Evolutionary conservation across 2,797 vertebrate genomes (phyloP), one percentile per base, ranked within the genome.

Genomic region (Arrhamphus sclerolepis): DNA sequence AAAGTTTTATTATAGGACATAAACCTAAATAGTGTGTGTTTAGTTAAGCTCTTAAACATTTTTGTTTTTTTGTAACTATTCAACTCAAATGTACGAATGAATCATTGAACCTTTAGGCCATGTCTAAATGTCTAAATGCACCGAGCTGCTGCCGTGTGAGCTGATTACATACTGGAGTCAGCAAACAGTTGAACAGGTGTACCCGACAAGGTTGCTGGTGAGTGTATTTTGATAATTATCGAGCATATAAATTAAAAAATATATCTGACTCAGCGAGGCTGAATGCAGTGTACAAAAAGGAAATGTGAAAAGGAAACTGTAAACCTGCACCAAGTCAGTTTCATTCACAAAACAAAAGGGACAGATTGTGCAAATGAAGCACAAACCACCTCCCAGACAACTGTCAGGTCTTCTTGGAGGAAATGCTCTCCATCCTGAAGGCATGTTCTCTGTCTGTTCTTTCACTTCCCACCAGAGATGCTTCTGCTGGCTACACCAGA

Each of bases 401-500:
- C 70, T 19, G 22, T 60, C 42, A 51, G 61, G 58, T 63, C 46
- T 50, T 64, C 22, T 16, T 40, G 21, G 34, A 82, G 75, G 75
- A 80, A 62, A 73, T 62, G 53, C 53, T 70, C 67, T 84, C 65
- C 54, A 41, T 56, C 61, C 34, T 64, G 41, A 85, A 83, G 84
- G 81, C 72, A 65, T 56, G 4, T 58, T 62, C 57, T 58, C 70
- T 65, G 51, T 67, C 39, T 43, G 48, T 78, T 47, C 18, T 47
- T 13, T 42, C 9, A 2, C 24, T 26, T 26, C 24, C 24, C 24
- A 26, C 24, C 43, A 13, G 28, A 62, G 48, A 28, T 4, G 56
- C 46, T 22, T 38, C 39, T 20, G 26, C 43, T 0, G 13, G 60
- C 93, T 94, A 98, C 89, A 98, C 96, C 65, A 98, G 91, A 3